These are phyloP conservation scores for Pseudorhombus dupliciocellatus DNA, from an alignment of 2,113 vertebrate species.

Conservation along the genomic window DNA sequence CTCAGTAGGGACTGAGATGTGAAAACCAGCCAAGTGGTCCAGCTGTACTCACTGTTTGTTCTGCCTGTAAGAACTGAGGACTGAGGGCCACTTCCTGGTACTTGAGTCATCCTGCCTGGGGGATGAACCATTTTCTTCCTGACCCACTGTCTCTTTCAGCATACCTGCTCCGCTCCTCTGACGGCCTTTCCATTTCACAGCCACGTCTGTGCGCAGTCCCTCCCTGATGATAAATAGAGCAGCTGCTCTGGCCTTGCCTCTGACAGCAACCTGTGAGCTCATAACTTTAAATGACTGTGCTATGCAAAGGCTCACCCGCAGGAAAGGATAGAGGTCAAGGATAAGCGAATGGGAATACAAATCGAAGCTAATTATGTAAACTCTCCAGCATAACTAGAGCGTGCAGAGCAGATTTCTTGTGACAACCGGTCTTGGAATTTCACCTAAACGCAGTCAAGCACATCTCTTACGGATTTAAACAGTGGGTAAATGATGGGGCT, in stretches of 20 bases:
- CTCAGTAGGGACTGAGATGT: conserved; percentile 47
- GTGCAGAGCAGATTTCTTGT: conserved; percentile 40
- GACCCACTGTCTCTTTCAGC: conserved; percentile 37
- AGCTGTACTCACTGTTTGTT: conserved; percentile 59
- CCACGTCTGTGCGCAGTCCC: conserved; percentile 43
- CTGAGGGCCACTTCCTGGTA: conserved; percentile 51
- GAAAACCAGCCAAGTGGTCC: conserved; percentile 55
- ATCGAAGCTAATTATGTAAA: conserved; percentile 54
- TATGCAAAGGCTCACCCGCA: conserved; percentile 23
- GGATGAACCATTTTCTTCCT: conserved; percentile 34
- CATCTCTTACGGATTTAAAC: conserved; percentile 39
- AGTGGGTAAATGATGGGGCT: conserved; percentile 38
- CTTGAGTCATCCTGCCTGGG: conserved; percentile 52
- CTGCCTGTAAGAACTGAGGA: conserved; percentile 44
- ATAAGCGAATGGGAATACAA: conserved; percentile 37
- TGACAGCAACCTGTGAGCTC: conserved; percentile 57
- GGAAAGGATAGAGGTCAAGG: conserved; percentile 30
- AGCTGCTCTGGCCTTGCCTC: conserved; percentile 60
- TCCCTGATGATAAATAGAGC: conserved; percentile 59
- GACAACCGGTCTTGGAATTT: conserved; percentile 43
- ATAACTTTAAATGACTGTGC: conserved; percentile 66
- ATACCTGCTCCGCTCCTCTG: conserved; percentile 51
- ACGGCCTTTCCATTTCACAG: conserved; percentile 61
- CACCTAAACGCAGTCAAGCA: conserved; percentile 44
- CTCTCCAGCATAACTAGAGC: conserved; percentile 29